A percentile compares a stretch with the other conserved stretches of the same genome.
phyloP scores from a whole-genome alignment of 2,113 vertebrate species.

The Phalacrocorax aristotelis region DNA sequence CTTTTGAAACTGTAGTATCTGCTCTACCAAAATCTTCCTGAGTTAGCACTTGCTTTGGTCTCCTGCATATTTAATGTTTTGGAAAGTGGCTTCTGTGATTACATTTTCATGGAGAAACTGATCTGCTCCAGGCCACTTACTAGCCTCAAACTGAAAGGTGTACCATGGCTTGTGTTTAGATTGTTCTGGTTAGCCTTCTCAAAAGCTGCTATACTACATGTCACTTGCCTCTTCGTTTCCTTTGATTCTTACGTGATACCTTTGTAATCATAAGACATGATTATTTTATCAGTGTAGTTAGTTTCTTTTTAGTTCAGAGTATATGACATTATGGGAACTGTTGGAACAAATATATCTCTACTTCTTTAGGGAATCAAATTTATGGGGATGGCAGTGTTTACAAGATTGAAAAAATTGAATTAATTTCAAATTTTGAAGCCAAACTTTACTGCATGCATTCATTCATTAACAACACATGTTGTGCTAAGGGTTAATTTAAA shows the following conservation, averaged over 20 bases:
- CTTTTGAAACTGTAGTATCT: not conserved
- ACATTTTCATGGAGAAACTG: not conserved
- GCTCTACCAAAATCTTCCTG: not conserved
- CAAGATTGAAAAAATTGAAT: not conserved
- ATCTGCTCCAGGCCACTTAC: not conserved
- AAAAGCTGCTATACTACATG: not conserved
- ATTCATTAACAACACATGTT: not conserved
- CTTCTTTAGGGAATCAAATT: not conserved
- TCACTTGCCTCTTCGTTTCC: not conserved
- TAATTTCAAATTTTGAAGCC: not conserved
- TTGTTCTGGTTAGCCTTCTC: not conserved
- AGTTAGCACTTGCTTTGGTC: not conserved
- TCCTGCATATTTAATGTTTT: not conserved
- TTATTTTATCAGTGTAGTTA: not conserved
- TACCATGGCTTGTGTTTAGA: not conserved
- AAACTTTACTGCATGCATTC: not conserved
- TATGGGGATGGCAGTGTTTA: not conserved
- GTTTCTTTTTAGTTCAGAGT: not conserved
- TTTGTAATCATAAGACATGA: not conserved
- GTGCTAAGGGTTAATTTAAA: not conserved
- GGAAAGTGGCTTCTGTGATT: not conserved
- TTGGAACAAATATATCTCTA: not conserved
- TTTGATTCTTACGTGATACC: not conserved
- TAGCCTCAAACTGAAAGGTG: not conserved
- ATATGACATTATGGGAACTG: not conserved